These are phyloP conservation scores for Pampus argenteus DNA, from an alignment of 2,797 vertebrate genomes.

Conservation along the genomic window DNA sequence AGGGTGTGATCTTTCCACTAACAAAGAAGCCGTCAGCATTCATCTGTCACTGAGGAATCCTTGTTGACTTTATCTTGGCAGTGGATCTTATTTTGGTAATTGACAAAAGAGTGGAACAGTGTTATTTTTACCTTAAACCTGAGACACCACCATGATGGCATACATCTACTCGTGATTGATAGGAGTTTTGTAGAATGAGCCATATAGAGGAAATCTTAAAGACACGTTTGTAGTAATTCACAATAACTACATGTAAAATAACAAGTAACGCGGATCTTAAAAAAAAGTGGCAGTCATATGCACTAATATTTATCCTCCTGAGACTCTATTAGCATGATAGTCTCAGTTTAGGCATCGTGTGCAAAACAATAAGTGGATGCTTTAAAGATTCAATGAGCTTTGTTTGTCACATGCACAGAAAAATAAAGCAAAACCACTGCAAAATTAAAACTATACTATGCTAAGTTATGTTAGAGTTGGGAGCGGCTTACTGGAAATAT, in stretches of 20 bases:
- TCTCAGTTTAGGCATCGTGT: not conserved
- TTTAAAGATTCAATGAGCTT: too few relatives aligned
- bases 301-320: not conserved
- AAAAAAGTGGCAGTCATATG: not conserved
- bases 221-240: not conserved
- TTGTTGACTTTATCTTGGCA: slow-evolving; percentile 56
- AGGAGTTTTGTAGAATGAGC: not conserved
- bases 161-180: slow-evolving; percentile 7
- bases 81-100: slow-evolving; percentile 29
- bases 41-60: slow-evolving; percentile 39
- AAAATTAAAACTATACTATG: too few relatives aligned
- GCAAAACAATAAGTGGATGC: slow-evolving; percentile 2
- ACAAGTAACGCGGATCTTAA: not conserved
- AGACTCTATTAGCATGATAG: not conserved
- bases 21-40: slow-evolving; percentile 17
- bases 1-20: not conserved
- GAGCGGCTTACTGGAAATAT: slow-evolving; percentile 25
- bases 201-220: not conserved
- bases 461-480: slow-evolving; percentile 11
- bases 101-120: slow-evolving; percentile 19
- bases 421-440: too few relatives aligned
- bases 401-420: too few relatives aligned
- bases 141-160: not conserved
- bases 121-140: slow-evolving; percentile 27
- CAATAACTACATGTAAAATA: not conserved